Evolutionary conservation across 2,797 vertebrate species (phyloP), one percentile per base, ranked within the genome.

Genomic region (Cheirogaleus major): DNA sequence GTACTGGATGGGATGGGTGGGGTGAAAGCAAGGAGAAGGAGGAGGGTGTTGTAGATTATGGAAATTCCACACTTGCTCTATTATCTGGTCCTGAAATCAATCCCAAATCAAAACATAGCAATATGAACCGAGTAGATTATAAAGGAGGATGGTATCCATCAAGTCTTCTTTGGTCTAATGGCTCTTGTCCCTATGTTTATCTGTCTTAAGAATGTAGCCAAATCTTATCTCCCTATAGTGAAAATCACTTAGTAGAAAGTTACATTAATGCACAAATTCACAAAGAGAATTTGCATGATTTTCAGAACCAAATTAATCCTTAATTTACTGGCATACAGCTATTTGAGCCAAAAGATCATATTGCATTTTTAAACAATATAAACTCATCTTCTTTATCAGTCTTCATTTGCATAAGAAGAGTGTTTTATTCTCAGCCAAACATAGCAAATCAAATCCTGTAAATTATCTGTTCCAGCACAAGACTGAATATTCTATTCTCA

Each of bases 271-370:
- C 65, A 94, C 75, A 96, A 67, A 96, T 69, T 93, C 91, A 95
- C 81, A 92, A 94, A 95, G 88, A 92, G 81, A 96, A 94, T 95
- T 73, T 90, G 59, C 92, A 84, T 96, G 78, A 87, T 91, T 96
- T 91, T 95, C 82, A 84, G 65, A 94, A 80, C 65, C 27, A 95
- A 93, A 93, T 75, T 59, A 95, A 89, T 97, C 69, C 89, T 72
- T 89, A 43, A 94, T 93, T 96, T 94, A 72, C 81, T 94, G 88
- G 15, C 63, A 59, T 41, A 67, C 32, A 78, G 83, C 59, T 72
- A 27, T 81, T 94, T 79, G 79, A 91, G 79, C 93, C 94, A 88
- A 86, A 95, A 93, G 91, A 96, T 95, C 79, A 59, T 9, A 86
- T 61, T 96, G 89, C 94, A 86, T 93, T 95, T 95, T 94, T 89